These are phyloP conservation scores for Triplophysa siluroides DNA, from an alignment of 2,113 vertebrate species.

Conservation along the genomic window DNA sequence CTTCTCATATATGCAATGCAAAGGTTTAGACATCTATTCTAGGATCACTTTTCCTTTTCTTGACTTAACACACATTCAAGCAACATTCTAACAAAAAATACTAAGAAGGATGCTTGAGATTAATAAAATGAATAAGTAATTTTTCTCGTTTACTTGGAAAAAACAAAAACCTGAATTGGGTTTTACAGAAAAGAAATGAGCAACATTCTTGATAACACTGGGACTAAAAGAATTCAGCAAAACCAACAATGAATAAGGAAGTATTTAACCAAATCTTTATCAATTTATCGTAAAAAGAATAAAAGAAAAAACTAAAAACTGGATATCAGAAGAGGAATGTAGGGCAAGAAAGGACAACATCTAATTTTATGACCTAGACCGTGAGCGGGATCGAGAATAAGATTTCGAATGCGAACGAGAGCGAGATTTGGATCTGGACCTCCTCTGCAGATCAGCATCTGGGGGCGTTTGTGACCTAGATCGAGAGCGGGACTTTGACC, in stretches of 20 bases:
- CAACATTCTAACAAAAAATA: background rate
- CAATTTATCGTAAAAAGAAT: background rate
- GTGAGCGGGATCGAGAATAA: constrained; percentile 43
- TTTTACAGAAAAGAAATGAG: too few relatives aligned
- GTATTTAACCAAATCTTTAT: background rate
- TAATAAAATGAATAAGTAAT: background rate
- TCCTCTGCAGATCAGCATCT: constrained; percentile 5
- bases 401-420: constrained; percentile 32
- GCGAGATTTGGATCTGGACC: constrained; percentile 39
- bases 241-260: constrained; percentile 9
- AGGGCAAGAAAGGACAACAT: constrained; percentile 11
- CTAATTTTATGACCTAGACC: constrained; percentile 45
- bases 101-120: background rate
- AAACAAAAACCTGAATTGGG: too few relatives aligned
- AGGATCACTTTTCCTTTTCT: constrained; percentile 21
- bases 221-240: background rate
- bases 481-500: constrained; percentile 46
- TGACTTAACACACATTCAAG: constrained; percentile 24
- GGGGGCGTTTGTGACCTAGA: constrained; percentile 20
- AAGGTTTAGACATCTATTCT: constrained; percentile 50
- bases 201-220: too few relatives aligned
- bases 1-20: constrained; percentile 40
- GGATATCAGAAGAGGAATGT: background rate
- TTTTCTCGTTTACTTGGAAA: too few relatives aligned
- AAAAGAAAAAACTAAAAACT: background rate